Evolutionary conservation across 2,888 invertebrate genomes (phyloP).

Genomic region (Formica aserva): DNA sequence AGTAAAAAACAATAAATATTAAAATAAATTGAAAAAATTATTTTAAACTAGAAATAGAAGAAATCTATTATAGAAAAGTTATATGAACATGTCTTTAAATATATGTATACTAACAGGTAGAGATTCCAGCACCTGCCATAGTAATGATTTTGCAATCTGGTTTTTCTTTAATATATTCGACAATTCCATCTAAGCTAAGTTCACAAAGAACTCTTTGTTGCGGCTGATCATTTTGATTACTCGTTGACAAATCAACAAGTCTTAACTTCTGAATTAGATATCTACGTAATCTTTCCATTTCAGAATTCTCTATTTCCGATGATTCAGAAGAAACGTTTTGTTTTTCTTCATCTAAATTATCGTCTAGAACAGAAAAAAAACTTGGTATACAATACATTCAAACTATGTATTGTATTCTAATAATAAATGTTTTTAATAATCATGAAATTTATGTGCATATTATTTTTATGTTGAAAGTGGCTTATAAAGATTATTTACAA

Average conservation of each 20-base stretch:
- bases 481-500: neutral
- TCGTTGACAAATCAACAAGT: constrained; percentile 86
- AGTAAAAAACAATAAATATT: too few species aligned
- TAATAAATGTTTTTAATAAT: neutral
- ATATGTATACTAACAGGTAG: constrained; percentile 91
- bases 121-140: constrained; percentile 98
- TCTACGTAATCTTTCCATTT: constrained; percentile 89
- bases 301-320: constrained; percentile 84
- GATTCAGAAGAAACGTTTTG: constrained; percentile 64
- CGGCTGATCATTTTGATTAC: constrained; percentile 79
- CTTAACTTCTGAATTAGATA: constrained; percentile 90
- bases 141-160: constrained; percentile 95
- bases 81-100: constrained; percentile 15
- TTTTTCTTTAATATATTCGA: constrained; percentile 91
- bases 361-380: constrained; percentile 48
- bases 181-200: constrained; percentile 91
- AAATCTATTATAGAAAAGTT: neutral
- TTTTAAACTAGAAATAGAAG: too few species aligned
- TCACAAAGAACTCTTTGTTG: constrained; percentile 89
- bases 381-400: neutral
- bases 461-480: neutral
- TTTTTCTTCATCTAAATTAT: constrained; percentile 57
- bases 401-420: neutral
- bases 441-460: neutral
- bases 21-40: too few species aligned